These are phyloP conservation scores for Ooceraea biroi DNA, from an alignment of 1,140 invertebrate genomes.

Conservation along the genomic window DNA sequence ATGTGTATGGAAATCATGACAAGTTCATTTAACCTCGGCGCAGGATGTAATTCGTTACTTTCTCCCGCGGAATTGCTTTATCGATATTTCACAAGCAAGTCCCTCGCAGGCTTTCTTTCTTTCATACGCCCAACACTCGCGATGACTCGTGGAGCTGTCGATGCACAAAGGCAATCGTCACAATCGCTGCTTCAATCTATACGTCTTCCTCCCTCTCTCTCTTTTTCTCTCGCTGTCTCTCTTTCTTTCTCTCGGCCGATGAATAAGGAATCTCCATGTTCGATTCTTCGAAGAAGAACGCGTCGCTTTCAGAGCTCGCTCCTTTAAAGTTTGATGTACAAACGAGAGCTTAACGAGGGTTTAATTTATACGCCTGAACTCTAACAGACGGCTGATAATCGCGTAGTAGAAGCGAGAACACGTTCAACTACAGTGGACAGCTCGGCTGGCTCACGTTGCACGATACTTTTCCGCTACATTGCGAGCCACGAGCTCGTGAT, in stretches of 20 bases:
- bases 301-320: neutral
- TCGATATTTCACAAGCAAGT: constrained; percentile 36
- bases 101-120: constrained; percentile 19
- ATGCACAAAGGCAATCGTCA: constrained; percentile 19
- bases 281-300: neutral
- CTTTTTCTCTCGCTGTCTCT: too few species aligned
- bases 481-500: constrained; percentile 59
- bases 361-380: neutral
- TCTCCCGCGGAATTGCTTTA: constrained; percentile 41
- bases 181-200: neutral
- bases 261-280: constrained; percentile 20
- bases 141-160: constrained; percentile 30
- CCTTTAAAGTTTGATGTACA: constrained; percentile 1
- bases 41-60: constrained; percentile 42
- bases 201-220: too few species aligned
- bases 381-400: neutral
- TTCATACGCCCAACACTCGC: constrained; percentile 13
- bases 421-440: constrained; percentile 51
- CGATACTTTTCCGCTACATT: constrained; percentile 38
- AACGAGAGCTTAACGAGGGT: neutral
- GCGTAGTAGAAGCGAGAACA: constrained; percentile 35
- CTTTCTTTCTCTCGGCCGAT: neutral
- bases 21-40: constrained; percentile 58
- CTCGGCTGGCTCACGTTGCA: constrained; percentile 42
- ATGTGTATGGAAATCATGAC: constrained; percentile 62